Evolutionary conservation across 2,797 vertebrate genomes (phyloP), one percentile per base, ranked within the genome.

Genomic region (Lacerta viridis): DNA sequence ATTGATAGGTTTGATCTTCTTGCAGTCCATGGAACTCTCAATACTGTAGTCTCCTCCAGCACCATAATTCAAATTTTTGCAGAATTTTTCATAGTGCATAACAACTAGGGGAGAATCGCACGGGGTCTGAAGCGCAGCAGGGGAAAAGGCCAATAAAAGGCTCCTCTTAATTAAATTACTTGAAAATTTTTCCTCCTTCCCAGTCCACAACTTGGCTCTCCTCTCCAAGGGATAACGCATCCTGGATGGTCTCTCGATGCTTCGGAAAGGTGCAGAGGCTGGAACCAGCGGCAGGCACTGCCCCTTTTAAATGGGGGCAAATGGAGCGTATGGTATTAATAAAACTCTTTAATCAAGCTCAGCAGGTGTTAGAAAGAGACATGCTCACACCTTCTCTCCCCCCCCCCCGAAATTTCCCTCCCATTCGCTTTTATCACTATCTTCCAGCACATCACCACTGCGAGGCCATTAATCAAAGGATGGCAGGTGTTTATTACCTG

Each of bases 401-500:
- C 9, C 20, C 39, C 25, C n/a, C 39, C n/a, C 41, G 55, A 27
- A 85, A 87, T 82, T 88, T 66, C 27, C 33, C 41, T 39, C 41
- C 68, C 33, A 87, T 87, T 82, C 87, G 89, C 91, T 92, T 95
- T 94, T 95, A 89, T 94, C 87, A 6, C 92, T 92, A 79, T 85
- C 86, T 87, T 82, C 82, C 83, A 20, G 71, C 92, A 77, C 82
- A 88, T 0, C 93, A 91, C 91, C 68, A 88, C 89, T 87, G 94
- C 84, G 0, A 0, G 76, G 69, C 91, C 61, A 92, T 94, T 93
- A 93, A 92, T 80, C 94, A 88, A 77, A 91, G 83, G 86, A 87
- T 78, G 93, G 90, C 93, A 94, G 88, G 88, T 90, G 90, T 92
- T 94, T 92, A 86, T 85, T 90, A 94, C 91, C 88, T 93, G 90